Base-by-base conservation (phyloP, 2,797 vertebrate genomes). In the Buceros bicornis region DNA sequence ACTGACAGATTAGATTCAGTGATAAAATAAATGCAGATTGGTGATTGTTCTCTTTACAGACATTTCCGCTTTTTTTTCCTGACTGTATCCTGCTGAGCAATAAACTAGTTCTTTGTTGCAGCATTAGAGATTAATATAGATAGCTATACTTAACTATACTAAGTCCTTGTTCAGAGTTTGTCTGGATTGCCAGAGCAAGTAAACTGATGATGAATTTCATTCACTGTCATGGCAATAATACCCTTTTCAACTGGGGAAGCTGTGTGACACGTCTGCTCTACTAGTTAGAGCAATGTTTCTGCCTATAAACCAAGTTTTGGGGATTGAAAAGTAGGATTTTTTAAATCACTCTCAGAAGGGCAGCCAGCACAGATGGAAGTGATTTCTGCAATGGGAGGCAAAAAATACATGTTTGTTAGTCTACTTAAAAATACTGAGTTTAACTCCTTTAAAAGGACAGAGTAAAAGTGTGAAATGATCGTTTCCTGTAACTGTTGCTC, bases 401-500 rank as follows among this genome's bases (percentile, higher is more conserved):
- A 81, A 95, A 95, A 88, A 58, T 31, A 73, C 88, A 78, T 76
- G 54, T 86, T 81, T 54, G 33, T 83, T 93, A 71, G 56, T 61
- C 53, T 14, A 11, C 57, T 93, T 91, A 21, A 91, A 94, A 92
- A 69, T 69, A 65, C 53, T 74, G 70, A 89, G 28, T 73, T 94
- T 81, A 96, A 91, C 29, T 88, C 58, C 22, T 81, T 95, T 97
- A 94, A 94, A 97, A 97, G 69, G 95, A 94, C 88, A 94, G 93
- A 98, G 96, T 96, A 98, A 96, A 97, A 98, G 97, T 97, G 96
- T 65, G 72, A 98, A 98, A 96, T 97, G 66, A 88, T 98, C 87
- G 85, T 95, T 98, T 98, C 98, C 97, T 98, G 97, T 97, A 97
- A 97, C 95, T 97, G 96, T 95, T 98, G 97, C 96, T 96, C 85